Percentiles rank a stretch among this genome's conserved stretches.
phyloP scores from a whole-genome alignment of 2,888 invertebrate genomes.

The Mimumesa dahlbomi region DNA sequence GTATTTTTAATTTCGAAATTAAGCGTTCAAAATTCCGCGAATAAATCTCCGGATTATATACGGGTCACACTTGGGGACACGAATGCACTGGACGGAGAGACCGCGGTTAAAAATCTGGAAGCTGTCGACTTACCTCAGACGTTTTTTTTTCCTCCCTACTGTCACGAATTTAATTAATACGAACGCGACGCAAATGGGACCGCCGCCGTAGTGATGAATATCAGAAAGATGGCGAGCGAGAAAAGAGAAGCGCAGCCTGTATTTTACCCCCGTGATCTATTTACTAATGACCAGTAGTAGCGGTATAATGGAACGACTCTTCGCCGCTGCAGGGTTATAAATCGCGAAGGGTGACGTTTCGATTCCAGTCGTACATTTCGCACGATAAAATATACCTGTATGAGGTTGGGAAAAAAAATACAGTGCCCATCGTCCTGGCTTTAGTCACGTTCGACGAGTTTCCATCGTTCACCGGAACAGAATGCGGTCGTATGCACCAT shows the following conservation, averaged over 20 bases:
- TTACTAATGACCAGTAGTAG: slow-evolving; percentile 37
- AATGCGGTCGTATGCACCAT: slow-evolving; percentile 28
- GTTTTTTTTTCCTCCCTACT: too few species aligned
- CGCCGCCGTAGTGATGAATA: slow-evolving; percentile 7
- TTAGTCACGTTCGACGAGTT: slow-evolving; percentile 66
- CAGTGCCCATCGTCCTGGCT: slow-evolving; percentile 51
- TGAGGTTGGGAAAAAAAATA: slow-evolving; percentile 48
- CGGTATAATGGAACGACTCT: slow-evolving; percentile 8
- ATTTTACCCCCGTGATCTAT: slow-evolving; percentile 13
- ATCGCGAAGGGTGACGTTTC: slow-evolving; percentile 64
- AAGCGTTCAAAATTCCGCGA: background rate
- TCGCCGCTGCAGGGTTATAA: slow-evolving; percentile 46
- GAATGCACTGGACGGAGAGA: too few species aligned
- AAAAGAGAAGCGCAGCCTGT: slow-evolving; percentile 13
- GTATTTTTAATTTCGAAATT: background rate
- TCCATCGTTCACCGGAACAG: slow-evolving; percentile 61
- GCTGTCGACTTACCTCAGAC: too few species aligned
- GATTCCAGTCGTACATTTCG: slow-evolving; percentile 64
- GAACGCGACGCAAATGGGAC: slow-evolving; percentile 15
- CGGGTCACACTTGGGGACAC: too few species aligned
- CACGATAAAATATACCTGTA: slow-evolving; percentile 57
- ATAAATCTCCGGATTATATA: background rate
- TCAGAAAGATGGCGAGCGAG: too few species aligned
- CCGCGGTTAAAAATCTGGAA: too few species aligned
- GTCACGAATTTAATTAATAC: too few species aligned